Evolutionary conservation across 2,888 invertebrate genomes (phyloP).

Genomic region (Eupithecia pulchellata): DNA sequence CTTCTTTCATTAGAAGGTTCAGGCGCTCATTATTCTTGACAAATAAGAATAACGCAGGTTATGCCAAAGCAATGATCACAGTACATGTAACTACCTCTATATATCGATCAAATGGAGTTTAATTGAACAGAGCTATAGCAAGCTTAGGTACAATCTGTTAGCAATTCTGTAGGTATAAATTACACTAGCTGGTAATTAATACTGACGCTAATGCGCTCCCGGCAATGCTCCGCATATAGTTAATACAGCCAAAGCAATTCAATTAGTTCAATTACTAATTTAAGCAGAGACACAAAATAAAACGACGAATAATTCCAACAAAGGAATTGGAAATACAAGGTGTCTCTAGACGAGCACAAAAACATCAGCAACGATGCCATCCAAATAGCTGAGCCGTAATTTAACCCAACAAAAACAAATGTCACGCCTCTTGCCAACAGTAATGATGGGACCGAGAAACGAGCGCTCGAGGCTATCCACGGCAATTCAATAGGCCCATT

Average conservation of each 20-base stretch:
- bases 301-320: conserved; percentile 19
- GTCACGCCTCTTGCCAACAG: conserved; percentile 38
- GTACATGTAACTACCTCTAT: conserved; percentile 14
- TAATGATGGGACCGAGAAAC: conserved; percentile 41
- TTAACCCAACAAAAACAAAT: conserved; percentile 41
- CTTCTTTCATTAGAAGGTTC: no score
- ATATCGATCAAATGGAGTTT: conserved; percentile 10
- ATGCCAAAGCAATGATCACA: conserved; percentile 19
- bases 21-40: no score
- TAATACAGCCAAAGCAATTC: conserved; percentile 39
- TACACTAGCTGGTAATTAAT: conserved; percentile 43
- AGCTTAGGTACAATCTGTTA: conserved; percentile 25
- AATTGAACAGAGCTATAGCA: conserved; percentile 15
- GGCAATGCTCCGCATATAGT: conserved; percentile 33
- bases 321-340: conserved; percentile 19
- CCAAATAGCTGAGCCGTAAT: conserved; percentile 27
- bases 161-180: conserved; percentile 39
- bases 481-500: conserved; percentile 78
- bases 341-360: conserved; percentile 21
- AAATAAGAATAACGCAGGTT: background rate
- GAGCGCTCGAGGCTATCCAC: conserved; percentile 47
- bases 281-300: conserved; percentile 19
- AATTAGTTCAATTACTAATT: conserved; percentile 42
- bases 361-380: conserved; percentile 22
- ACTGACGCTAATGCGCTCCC: conserved; percentile 41